Percentiles rank a stretch among this genome's conserved stretches.
These are phyloP conservation scores for Ceratotherium simum DNA, from an alignment of 2,113 vertebrate species.

Conservation along the genomic window DNA sequence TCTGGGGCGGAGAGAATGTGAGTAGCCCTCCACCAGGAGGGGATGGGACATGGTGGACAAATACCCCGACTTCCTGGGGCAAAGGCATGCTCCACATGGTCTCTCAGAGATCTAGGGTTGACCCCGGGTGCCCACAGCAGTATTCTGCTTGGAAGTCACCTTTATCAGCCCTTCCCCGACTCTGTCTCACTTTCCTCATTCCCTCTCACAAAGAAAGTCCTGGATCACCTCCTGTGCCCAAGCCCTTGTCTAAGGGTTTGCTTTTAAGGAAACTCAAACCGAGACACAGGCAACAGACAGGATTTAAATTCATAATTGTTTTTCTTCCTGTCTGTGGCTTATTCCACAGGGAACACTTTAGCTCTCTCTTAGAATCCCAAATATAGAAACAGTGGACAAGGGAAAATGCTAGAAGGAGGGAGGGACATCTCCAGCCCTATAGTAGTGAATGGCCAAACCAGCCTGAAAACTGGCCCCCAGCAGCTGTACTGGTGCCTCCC, in stretches of 20 bases:
- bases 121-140: neutral
- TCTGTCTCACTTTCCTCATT: neutral
- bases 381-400: slow-evolving; percentile 43
- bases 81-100: neutral
- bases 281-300: slow-evolving; percentile 9
- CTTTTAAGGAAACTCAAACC: slow-evolving; percentile 28
- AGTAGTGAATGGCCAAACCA: neutral
- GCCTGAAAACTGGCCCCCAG: neutral
- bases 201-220: neutral
- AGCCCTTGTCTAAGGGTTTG: neutral
- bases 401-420: neutral
- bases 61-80: neutral
- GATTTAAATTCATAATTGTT: slow-evolving; percentile 37
- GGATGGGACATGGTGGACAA: neutral
- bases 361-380: neutral
- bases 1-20: too few species aligned
- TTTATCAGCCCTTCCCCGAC: neutral
- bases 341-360: neutral
- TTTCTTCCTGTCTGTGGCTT: slow-evolving; percentile 37
- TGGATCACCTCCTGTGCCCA: neutral
- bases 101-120: neutral
- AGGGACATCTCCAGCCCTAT: neutral
- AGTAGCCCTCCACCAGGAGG: neutral
- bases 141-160: neutral
- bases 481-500: neutral